A percentile compares a stretch with the other conserved stretches of the same genome.
These are phyloP conservation scores for Loriculus beryllinus DNA, from an alignment of 2,797 vertebrate genomes.

Conservation along the genomic window DNA sequence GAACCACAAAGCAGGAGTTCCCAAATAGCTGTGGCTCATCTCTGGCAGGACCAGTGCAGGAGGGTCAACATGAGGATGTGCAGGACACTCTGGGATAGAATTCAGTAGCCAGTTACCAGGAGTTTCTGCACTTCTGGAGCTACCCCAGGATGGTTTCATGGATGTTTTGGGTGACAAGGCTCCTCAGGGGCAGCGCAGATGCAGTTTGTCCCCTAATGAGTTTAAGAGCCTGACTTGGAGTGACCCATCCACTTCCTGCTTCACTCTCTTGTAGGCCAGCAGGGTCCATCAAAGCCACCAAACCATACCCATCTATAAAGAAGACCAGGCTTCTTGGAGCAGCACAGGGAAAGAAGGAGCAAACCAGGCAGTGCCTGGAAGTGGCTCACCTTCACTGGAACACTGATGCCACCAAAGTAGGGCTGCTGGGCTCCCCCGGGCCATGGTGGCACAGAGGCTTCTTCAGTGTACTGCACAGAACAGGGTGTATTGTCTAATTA, in stretches of 20 bases:
- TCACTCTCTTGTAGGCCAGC: neutral
- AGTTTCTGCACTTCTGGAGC: neutral
- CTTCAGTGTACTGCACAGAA: neutral
- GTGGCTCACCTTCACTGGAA: neutral
- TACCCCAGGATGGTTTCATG: neutral
- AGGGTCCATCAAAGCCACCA: neutral
- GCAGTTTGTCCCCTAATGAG: neutral
- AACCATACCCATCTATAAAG: neutral
- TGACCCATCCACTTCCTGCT: neutral
- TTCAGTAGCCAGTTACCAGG: neutral
- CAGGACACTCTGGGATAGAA: neutral
- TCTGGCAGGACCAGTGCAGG: neutral
- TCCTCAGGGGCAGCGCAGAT: neutral
- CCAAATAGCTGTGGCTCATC: neutral
- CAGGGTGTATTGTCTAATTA: slow-evolving; percentile 40
- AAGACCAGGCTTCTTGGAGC: neutral
- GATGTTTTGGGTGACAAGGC: neutral
- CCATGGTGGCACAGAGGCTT: fast-evolving
- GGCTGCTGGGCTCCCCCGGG: slow-evolving; percentile 4
- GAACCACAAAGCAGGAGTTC: neutral
- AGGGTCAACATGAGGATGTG: neutral
- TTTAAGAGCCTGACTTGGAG: neutral
- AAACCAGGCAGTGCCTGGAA: neutral
- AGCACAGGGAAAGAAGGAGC: neutral
- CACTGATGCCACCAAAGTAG: slow-evolving; percentile 19